These are phyloP conservation scores for Sweltsa coloradensis DNA, from an alignment of 1,140 invertebrate species.

Conservation along the genomic window DNA sequence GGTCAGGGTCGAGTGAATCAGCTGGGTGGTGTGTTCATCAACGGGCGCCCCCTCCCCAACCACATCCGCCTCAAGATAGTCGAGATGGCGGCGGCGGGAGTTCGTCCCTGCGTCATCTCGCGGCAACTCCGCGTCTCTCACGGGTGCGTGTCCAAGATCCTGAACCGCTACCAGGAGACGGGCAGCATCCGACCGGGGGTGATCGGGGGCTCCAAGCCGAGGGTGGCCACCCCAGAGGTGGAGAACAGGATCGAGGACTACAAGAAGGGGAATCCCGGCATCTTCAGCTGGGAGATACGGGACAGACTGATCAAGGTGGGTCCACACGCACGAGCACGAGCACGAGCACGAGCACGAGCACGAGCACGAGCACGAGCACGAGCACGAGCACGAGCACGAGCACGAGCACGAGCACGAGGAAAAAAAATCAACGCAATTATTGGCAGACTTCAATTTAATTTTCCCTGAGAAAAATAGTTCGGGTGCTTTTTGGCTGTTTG, in stretches of 20 bases:
- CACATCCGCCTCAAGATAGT: conserved; percentile 81
- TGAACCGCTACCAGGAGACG: conserved; percentile 80
- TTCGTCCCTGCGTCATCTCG: conserved; percentile 79
- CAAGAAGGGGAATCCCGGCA: conserved; percentile 83
- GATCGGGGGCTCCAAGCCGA: conserved; percentile 77
- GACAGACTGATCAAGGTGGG: too few species aligned
- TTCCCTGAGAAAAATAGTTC: too few species aligned
- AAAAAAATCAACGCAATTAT: too few species aligned
- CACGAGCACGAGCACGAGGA: too few species aligned
- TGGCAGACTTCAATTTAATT: too few species aligned
- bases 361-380: too few species aligned
- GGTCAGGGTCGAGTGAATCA: conserved; percentile 86
- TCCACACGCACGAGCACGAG: too few species aligned
- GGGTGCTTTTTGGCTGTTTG: too few species aligned
- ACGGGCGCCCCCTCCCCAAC: conserved; percentile 77
- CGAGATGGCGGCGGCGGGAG: conserved; percentile 75
- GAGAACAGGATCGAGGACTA: conserved; percentile 85
- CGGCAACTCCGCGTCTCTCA: conserved; percentile 76
- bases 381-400: too few species aligned
- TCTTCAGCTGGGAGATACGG: conserved; percentile 93
- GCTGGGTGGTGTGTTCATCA: conserved; percentile 83
- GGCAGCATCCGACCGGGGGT: conserved; percentile 82
- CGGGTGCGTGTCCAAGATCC: conserved; percentile 83
- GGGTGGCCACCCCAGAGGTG: conserved; percentile 78
- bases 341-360: not conserved